These are phyloP conservation scores for Schizaphis graminum DNA, from an alignment of 2,888 invertebrate species.

Conservation along the genomic window DNA sequence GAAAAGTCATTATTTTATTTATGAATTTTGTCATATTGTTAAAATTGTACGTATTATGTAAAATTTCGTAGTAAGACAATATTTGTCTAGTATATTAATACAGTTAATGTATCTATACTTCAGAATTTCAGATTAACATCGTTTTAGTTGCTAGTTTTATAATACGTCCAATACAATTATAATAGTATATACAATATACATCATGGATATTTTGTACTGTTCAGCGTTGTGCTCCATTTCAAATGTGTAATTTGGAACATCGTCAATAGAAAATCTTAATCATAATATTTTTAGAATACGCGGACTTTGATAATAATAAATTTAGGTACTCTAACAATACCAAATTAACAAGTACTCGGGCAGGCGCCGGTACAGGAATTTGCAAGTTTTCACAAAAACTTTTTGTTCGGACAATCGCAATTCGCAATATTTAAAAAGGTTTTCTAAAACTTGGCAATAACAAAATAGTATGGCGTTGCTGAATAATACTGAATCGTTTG, in stretches of 20 bases:
- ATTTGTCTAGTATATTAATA: not conserved
- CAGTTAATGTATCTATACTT: no score
- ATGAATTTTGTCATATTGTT: not conserved
- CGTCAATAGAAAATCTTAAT: not conserved
- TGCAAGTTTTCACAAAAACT: not conserved
- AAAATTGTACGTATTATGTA: not conserved
- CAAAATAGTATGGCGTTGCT: not conserved
- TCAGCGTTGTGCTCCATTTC: not conserved
- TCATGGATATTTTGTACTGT: not conserved
- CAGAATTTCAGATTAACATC: not conserved
- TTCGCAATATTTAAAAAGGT: not conserved
- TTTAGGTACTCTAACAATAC: not conserved
- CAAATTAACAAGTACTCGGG: not conserved
- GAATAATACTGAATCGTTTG: not conserved
- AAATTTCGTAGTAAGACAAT: not conserved
- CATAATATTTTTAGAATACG: not conserved
- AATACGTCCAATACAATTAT: not conserved
- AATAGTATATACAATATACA: not conserved
- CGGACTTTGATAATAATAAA: not conserved
- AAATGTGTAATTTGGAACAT: not conserved
- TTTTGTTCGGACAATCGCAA: not conserved
- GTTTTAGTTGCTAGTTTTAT: not conserved
- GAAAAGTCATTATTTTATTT: not conserved
- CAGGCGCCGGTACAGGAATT: not conserved
- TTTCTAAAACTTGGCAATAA: constrained; percentile 13